A percentile compares a stretch with the other conserved stretches of the same genome.
phyloP scores from a whole-genome alignment of 2,113 vertebrate species.

The Telmatochromis sp. region DNA sequence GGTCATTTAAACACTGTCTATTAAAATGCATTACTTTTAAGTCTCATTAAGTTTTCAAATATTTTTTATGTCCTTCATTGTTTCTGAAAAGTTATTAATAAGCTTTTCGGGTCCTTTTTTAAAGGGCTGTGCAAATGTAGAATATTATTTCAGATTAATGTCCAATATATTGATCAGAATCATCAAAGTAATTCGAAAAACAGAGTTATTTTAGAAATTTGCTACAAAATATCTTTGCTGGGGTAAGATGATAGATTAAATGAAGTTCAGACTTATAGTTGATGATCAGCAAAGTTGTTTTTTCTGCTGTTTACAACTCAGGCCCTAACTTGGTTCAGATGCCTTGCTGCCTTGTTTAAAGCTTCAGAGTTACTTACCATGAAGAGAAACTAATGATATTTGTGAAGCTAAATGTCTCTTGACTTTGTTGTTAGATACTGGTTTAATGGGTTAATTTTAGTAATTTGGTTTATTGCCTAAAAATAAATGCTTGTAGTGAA shows the following conservation, averaged over 20 bases:
- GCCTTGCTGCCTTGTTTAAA: not conserved
- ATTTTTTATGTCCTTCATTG: not conserved
- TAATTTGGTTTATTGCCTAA: not conserved
- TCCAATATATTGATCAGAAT: not conserved
- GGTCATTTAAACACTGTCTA: not conserved
- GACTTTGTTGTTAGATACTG: not conserved
- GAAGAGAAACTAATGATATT: not conserved
- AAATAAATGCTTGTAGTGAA: not conserved
- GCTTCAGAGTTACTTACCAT: not conserved
- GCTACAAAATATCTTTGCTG: not conserved
- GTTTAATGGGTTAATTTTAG: not conserved
- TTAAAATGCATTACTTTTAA: not conserved
- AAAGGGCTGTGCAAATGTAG: not conserved
- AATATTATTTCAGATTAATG: not conserved
- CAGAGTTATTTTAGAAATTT: not conserved
- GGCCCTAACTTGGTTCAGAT: not conserved
- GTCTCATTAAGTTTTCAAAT: not conserved
- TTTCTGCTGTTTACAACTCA: not conserved
- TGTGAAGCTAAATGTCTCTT: not conserved
- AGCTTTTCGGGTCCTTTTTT: not conserved
- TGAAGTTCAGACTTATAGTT: not conserved
- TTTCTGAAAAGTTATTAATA: not conserved
- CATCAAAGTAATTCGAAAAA: not conserved
- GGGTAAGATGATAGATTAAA: not conserved
- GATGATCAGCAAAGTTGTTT: not conserved